Evolutionary conservation across 2,113 vertebrate species (phyloP).

Genomic region (Cyanoderma ruficeps): DNA sequence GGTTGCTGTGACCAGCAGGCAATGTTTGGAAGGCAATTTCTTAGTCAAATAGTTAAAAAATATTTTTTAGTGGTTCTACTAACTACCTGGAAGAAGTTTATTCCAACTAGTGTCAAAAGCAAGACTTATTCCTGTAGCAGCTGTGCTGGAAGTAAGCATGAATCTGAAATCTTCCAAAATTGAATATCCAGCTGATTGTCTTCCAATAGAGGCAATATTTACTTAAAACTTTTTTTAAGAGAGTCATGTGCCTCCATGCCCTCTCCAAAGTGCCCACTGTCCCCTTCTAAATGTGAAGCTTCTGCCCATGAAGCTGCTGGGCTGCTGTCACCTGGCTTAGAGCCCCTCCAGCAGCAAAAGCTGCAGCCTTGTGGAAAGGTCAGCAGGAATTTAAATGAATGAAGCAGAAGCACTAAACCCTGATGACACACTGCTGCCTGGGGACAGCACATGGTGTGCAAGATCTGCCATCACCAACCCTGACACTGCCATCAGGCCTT

Average conservation of each 20-base stretch:
- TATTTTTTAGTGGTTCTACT: not conserved
- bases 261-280: not conserved
- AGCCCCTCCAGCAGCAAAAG: constrained; percentile 36
- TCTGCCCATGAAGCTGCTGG: constrained; percentile 40
- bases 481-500: not conserved
- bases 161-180: not conserved
- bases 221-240: not conserved
- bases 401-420: constrained; percentile 18
- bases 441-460: not conserved
- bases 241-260: not conserved
- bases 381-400: constrained; percentile 37
- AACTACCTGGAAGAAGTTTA: not conserved
- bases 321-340: constrained; percentile 35
- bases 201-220: not conserved
- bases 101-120: not conserved
- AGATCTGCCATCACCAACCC: not conserved
- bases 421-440: not conserved
- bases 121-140: not conserved
- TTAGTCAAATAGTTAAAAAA: not conserved
- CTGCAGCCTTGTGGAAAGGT: constrained; percentile 42
- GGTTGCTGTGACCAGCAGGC: not conserved
- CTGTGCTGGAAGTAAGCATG: not conserved
- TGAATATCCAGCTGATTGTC: not conserved
- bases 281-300: constrained; percentile 30
- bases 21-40: not conserved